Base-by-base conservation (phyloP, 2,797 vertebrate species). In the Alcedo atthis region DNA sequence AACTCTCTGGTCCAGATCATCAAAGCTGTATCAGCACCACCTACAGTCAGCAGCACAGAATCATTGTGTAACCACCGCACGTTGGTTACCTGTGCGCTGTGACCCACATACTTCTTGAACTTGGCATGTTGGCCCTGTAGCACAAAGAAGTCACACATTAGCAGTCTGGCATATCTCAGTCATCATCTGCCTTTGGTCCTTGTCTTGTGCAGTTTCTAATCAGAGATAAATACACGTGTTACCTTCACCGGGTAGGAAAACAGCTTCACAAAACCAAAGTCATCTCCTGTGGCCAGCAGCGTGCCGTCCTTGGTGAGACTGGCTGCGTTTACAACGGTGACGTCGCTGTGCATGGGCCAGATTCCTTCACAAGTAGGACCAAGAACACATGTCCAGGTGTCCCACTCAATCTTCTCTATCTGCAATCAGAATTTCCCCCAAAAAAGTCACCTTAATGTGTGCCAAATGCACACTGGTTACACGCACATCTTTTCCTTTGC, bases 1-100 rank as follows among this genome's bases (percentile, higher is more conserved):
- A 98, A 97, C 92, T 99, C 99, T 96, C 98, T 96, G 49, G 95
- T 98, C 99, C 99, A 99, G 97, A 99, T 98, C 99, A 99, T 99
- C 93, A 99, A 96, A 17, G 99, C 99, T 0, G 99, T 99, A 96
- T 99, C 99, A 0, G 98, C 98, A 1, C 99, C 99, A 4, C 99
- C 99, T 73, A 99, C 99, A 0, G 99, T 99, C 95, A 99, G 98
- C 97, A 99, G 97, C 93, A 98, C 92, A 0, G 98, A 97, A 91
- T 99, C 99, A 5, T 99, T 99, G 55, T 98, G 98, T 88, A 99
- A 98, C 99, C 99, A 99, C 73, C 98, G 97, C 42, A 99, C 98
- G 0, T 98, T 99, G 24, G 99, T 99, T 85, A 99, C 99, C 4
- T 99, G 99, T 8, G 98, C 98, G 12, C 99, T 99, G 97, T 99